These are phyloP conservation scores for Paramormyrops hopkinsi DNA, from an alignment of 2,797 vertebrate genomes.

Conservation along the genomic window DNA sequence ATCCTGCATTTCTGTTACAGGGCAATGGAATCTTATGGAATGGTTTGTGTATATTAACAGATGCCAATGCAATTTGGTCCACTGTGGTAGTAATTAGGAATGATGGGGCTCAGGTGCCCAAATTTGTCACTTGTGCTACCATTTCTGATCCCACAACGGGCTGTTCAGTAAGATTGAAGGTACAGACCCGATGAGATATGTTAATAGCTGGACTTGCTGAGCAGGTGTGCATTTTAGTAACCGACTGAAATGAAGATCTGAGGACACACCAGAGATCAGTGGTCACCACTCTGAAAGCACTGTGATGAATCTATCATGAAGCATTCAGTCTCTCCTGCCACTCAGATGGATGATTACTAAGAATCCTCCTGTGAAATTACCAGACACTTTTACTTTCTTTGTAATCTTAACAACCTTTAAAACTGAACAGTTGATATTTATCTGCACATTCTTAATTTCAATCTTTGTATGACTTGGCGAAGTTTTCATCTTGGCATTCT, in stretches of 20 bases:
- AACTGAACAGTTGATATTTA: background rate
- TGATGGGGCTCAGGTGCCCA: slow-evolving; percentile 2
- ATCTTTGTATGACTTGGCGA: background rate
- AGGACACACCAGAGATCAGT: background rate
- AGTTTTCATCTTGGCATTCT: background rate
- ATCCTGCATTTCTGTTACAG: background rate
- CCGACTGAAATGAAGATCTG: background rate
- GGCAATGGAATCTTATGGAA: background rate
- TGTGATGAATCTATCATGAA: slow-evolving; percentile 11
- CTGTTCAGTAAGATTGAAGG: background rate
- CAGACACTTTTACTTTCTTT: background rate
- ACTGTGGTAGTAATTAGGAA: slow-evolving; percentile 33
- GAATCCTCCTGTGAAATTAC: slow-evolving; percentile 25
- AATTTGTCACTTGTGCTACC: slow-evolving; percentile 11
- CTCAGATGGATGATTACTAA: slow-evolving; percentile 14
- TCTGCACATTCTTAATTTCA: background rate
- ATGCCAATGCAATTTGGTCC: slow-evolving; percentile 32
- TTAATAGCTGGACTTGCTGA: slow-evolving; percentile 9
- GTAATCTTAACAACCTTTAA: background rate
- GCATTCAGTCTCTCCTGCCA: slow-evolving; percentile 17
- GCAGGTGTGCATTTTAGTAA: slow-evolving; percentile 24
- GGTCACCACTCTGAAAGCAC: background rate
- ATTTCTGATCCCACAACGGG: slow-evolving; percentile 29
- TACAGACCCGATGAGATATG: slow-evolving; percentile 20
- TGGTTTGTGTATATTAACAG: slow-evolving; percentile 35